These are phyloP conservation scores for Chorisops tibialis DNA, from an alignment of 2,888 invertebrate species.

Conservation along the genomic window DNA sequence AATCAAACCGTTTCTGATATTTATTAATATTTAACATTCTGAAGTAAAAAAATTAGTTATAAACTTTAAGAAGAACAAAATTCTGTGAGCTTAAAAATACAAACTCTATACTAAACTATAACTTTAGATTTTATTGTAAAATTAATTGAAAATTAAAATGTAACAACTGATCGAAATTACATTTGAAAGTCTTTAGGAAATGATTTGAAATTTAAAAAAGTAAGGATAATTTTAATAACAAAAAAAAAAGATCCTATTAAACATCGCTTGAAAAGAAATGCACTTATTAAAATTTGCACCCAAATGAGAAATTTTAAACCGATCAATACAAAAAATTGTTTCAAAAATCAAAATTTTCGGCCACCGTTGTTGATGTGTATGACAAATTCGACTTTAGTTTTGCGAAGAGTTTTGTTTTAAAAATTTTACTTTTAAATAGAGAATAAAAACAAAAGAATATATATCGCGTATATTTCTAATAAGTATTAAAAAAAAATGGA, in stretches of 20 bases:
- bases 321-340: background rate
- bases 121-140: no score
- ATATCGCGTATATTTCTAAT: background rate
- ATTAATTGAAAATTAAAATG: no score
- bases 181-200: slow-evolving; percentile 1
- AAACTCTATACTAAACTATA: no score
- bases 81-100: no score
- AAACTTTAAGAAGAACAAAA: no score
- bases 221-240: no score
- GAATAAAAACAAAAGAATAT: slow-evolving; percentile 5
- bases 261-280: slow-evolving; percentile 30
- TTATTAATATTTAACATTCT: no score
- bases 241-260: no score
- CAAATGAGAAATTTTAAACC: background rate
- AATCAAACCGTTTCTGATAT: no score
- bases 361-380: background rate
- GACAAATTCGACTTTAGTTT: background rate
- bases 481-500: background rate
- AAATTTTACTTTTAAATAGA: slow-evolving; percentile 14
- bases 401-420: slow-evolving; percentile 12
- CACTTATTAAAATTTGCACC: slow-evolving; percentile 34
- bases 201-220: no score
- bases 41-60: no score
- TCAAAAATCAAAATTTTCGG: background rate
- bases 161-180: no score